Conservation (phyloP, 2,888 invertebrate genomes). For the Eupithecia centaureata region DNA sequence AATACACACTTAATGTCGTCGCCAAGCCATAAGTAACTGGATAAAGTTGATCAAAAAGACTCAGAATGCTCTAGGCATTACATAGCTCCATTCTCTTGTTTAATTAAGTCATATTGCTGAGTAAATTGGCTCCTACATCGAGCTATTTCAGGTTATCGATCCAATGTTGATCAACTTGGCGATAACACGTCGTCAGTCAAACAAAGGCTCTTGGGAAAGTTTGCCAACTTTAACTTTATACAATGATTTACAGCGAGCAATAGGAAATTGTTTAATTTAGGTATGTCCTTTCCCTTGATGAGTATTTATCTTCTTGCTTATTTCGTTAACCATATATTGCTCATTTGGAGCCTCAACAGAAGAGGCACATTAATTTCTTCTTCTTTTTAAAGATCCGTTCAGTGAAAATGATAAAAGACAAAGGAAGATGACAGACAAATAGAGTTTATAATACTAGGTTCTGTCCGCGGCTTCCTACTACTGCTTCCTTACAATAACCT, state of each 20-base stretch:
- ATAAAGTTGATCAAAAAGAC: neutral
- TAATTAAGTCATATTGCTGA: neutral
- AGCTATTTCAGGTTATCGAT: slow-evolving; percentile 10
- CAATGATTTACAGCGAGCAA: neutral
- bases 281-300: too few relatives aligned
- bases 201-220: slow-evolving; percentile 3
- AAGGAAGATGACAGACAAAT: too few relatives aligned
- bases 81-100: neutral
- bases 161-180: slow-evolving; percentile 15
- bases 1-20: too few relatives aligned
- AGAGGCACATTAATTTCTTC: too few relatives aligned
- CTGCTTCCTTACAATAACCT: too few relatives aligned
- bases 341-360: too few relatives aligned
- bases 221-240: neutral
- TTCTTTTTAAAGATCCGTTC: too few relatives aligned
- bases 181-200: neutral
- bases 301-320: too few relatives aligned
- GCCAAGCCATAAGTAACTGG: neutral
- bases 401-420: too few relatives aligned
- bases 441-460: too few relatives aligned
- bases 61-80: neutral
- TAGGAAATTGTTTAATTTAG: neutral
- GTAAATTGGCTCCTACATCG: neutral
- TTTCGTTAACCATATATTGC: too few relatives aligned
- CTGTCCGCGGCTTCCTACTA: too few relatives aligned